Percentiles rank a stretch among this genome's conserved stretches.
Evolutionary conservation across 2,797 vertebrate species (phyloP).

Genomic region (Thamnophis elegans): DNA sequence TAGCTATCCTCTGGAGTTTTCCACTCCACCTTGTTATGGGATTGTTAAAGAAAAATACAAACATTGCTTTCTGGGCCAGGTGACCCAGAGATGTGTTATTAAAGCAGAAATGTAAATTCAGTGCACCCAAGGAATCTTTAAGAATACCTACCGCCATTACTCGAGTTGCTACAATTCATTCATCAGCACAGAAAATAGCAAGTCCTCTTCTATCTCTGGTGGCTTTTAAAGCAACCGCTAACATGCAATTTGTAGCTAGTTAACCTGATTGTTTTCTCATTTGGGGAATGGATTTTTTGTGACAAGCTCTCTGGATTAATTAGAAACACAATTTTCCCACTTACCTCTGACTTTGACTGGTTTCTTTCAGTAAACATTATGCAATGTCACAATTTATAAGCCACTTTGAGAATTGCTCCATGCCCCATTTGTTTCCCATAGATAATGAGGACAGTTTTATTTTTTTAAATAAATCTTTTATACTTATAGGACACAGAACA

Average conservation of each 20-base stretch:
- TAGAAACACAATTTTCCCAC: not conserved
- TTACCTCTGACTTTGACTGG: conserved; percentile 7
- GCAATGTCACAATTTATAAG: conserved; percentile 26
- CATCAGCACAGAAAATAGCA: conserved; percentile 61
- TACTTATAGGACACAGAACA: not conserved
- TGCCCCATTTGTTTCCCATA: conserved; percentile 36
- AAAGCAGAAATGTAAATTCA: conserved; percentile 66
- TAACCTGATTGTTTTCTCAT: conserved; percentile 14
- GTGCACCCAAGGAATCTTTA: conserved; percentile 58
- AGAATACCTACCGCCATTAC: conserved; percentile 59
- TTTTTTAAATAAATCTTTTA: conserved; percentile 5
- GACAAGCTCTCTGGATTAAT: not conserved
- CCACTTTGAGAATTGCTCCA: conserved; percentile 27
- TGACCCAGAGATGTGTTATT: conserved; percentile 74
- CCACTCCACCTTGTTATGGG: conserved; percentile 71
- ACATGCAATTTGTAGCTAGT: not conserved
- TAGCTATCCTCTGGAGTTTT: conserved; percentile 61
- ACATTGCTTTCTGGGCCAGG: conserved; percentile 48
- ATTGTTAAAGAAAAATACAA: conserved; percentile 72
- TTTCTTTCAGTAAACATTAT: conserved; percentile 30
- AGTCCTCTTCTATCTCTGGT: conserved; percentile 54
- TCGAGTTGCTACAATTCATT: conserved; percentile 63
- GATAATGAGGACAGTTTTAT: conserved; percentile 16
- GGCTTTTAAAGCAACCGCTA: conserved; percentile 43
- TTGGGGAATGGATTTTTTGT: conserved; percentile 25